Evolutionary conservation across 2,797 vertebrate genomes (phyloP).

Genomic region (Amblyraja radiata): DNA sequence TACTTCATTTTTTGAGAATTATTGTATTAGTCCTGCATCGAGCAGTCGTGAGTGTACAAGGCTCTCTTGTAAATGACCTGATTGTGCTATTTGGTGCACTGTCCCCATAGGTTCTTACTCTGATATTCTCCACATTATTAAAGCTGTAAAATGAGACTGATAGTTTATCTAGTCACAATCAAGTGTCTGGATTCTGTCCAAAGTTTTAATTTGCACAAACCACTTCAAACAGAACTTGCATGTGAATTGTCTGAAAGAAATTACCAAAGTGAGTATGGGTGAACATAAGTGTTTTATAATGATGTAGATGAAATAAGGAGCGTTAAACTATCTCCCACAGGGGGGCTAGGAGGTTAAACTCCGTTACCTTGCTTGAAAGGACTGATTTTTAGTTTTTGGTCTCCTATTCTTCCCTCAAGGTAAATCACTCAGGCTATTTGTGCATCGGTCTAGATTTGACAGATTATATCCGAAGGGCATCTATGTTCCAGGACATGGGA

Average conservation of each 20-base stretch:
- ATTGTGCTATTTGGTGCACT: not conserved
- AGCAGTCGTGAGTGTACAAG: not conserved
- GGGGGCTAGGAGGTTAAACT: not conserved
- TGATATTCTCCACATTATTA: not conserved
- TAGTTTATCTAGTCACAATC: constrained; percentile 34
- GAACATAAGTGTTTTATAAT: constrained; percentile 31
- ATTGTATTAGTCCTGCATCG: not conserved
- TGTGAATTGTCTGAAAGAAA: constrained; percentile 29
- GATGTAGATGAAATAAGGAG: constrained; percentile 16
- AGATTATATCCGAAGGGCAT: not conserved
- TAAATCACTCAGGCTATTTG: not conserved
- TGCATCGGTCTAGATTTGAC: not conserved
- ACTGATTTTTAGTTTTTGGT: constrained; percentile 14
- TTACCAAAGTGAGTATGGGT: constrained; percentile 31
- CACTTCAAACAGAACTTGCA: constrained; percentile 17
- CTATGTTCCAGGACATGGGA: not conserved
- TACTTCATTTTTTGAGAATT: not conserved
- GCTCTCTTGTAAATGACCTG: not conserved
- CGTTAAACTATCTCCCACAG: not conserved
- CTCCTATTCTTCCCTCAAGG: not conserved
- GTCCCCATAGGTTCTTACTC: not conserved
- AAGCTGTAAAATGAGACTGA: constrained; percentile 14
- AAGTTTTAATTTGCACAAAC: constrained; percentile 26
- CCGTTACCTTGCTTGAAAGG: not conserved
- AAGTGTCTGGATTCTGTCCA: constrained; percentile 22